Conservation (phyloP, 2,888 invertebrate genomes). For the Poecilus cupreus region DNA sequence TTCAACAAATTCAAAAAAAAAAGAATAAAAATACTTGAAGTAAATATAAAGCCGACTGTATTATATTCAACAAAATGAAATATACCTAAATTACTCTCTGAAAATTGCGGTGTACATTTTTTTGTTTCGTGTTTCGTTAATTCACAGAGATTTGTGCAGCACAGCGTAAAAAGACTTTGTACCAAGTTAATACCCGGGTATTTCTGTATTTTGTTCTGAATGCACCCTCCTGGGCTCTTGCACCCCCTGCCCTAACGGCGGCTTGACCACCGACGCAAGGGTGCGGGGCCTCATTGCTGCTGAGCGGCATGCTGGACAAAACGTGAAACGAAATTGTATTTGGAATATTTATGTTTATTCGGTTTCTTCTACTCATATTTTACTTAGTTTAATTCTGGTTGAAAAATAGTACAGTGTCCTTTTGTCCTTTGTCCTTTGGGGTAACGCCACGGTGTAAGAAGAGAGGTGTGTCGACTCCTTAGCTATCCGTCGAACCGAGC, state of each 20-base stretch:
- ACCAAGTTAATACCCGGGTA: conserved; percentile 48
- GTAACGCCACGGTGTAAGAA: too few relatives aligned
- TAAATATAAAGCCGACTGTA: conserved; percentile 1
- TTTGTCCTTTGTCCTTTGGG: too few relatives aligned
- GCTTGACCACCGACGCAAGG: conserved; percentile 11
- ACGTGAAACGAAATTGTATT: too few relatives aligned
- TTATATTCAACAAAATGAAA: conserved; percentile 22
- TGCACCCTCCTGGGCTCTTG: not conserved
- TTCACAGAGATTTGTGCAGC: conserved; percentile 33
- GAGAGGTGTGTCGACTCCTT: too few relatives aligned
- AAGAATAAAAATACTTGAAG: not conserved
- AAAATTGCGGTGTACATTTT: not conserved
- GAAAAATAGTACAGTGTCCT: too few relatives aligned
- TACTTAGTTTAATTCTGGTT: too few relatives aligned
- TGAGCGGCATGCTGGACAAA: not conserved
- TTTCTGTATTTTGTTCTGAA: conserved; percentile 50
- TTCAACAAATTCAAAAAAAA: not conserved
- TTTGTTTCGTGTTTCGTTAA: conserved; percentile 2
- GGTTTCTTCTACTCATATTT: too few relatives aligned
- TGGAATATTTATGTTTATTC: too few relatives aligned
- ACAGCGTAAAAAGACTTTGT: conserved; percentile 53
- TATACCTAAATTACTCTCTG: conserved; percentile 38
- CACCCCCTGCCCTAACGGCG: not conserved
- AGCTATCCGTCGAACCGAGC: too few relatives aligned
- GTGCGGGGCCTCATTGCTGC: not conserved